Evolutionary conservation across 2,888 invertebrate genomes (phyloP), one percentile per base, ranked within the genome.

Genomic region (Lobophora halterata): DNA sequence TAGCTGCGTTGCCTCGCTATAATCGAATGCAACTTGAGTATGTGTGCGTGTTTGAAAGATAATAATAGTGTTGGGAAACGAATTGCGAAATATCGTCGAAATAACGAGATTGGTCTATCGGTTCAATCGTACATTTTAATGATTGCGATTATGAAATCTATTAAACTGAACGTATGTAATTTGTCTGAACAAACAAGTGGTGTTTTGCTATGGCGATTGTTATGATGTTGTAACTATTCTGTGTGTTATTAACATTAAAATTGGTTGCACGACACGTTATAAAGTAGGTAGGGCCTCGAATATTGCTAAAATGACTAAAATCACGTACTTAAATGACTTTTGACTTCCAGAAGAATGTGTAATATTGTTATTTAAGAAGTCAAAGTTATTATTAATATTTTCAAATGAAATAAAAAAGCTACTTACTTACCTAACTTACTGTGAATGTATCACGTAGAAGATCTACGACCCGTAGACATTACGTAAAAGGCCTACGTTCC

Each of bases 61-160:
- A 74, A 73, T 67, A 61, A 52, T 79, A 82, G 82, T 67, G 83
- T 78, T 79, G 83, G 66, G 78, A 67, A 72, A 75, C 33, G n/a
- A 32, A 50, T 76, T 71, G 65, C 68, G 71, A 70, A 68, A 65
- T 56, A 64, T 70, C 72, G 73, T 75, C 71, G 77, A 79, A 75
- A 72, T 58, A 52, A 26, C 59, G 64, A 69, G 64, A 61, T 65
- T 61, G 65, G 27, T 14, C 55, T 58, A 61, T 62, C 51, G 53
- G 37, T 45, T 42, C 39, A 26, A 44, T 46, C 46, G 51, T 26
- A 36, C 44, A 24, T 51, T 46, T 50, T 50, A 57, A 63, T 67
- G 48, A 62, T 63, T 61, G 56, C 46, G 19, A 53, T 60, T 63
- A 56, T 42, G 55, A 56, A 61, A 64, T 45, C 42, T 46, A 47